These are phyloP conservation scores for Tenualosa ilisha DNA, from an alignment of 2,797 vertebrate species.

Conservation along the genomic window DNA sequence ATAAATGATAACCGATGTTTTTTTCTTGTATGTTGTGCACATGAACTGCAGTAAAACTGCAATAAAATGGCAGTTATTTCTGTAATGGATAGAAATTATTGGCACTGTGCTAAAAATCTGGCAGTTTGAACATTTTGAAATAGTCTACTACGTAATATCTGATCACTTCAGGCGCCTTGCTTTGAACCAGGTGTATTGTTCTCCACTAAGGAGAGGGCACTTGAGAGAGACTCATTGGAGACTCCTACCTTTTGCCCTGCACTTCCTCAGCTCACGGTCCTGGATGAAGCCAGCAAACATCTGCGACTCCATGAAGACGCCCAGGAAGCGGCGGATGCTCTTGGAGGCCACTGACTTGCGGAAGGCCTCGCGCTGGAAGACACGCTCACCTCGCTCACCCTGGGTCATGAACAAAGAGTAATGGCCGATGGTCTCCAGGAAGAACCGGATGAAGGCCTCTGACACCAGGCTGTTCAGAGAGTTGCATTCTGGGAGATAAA, in stretches of 20 bases:
- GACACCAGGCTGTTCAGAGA: slow-evolving; percentile 95
- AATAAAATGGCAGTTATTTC: too few relatives aligned
- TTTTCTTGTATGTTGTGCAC: too few relatives aligned
- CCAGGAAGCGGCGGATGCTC: slow-evolving; percentile 95
- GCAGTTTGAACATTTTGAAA: too few relatives aligned
- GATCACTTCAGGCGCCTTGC: too few relatives aligned
- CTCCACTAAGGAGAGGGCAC: neutral
- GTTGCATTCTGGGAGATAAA: slow-evolving; percentile 84
- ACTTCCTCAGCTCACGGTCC: slow-evolving; percentile 94
- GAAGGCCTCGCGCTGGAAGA: slow-evolving; percentile 95
- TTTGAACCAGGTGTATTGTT: too few relatives aligned
- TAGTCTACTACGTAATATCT: too few relatives aligned
- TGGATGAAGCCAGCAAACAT: slow-evolving; percentile 99
- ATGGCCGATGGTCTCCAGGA: slow-evolving; percentile 97
- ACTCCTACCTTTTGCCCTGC: slow-evolving; percentile 89
- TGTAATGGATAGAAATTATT: too few relatives aligned
- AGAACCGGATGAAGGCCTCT: slow-evolving; percentile 97
- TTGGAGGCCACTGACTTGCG: slow-evolving; percentile 98
- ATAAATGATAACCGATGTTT: too few relatives aligned
- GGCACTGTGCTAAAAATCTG: too few relatives aligned
- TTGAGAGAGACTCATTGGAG: neutral
- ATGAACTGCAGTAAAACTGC: too few relatives aligned
- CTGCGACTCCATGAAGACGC: slow-evolving; percentile 99
- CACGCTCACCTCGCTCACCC: slow-evolving; percentile 88
- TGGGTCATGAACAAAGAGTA: slow-evolving; percentile 96